Evolutionary conservation across 53 echinoderm and acorn worm genomes (phyloP).

Genomic region (Holothuria scabra): DNA sequence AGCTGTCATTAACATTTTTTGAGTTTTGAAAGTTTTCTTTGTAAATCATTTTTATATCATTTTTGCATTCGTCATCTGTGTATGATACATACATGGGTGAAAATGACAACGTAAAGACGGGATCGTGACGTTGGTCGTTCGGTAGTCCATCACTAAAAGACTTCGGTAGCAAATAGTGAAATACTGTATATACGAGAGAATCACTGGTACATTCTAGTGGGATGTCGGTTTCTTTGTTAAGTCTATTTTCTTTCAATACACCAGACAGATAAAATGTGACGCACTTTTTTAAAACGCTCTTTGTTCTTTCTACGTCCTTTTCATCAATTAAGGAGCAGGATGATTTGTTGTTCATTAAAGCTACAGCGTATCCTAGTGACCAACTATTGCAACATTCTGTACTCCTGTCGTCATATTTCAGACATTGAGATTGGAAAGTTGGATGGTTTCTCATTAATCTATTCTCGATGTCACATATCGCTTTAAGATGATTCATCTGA

Average conservation of each 20-base stretch:
- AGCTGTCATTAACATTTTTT: constrained; percentile 12
- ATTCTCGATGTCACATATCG: constrained; percentile 41
- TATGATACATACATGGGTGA: constrained; percentile 36
- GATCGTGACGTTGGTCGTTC: constrained; percentile 14
- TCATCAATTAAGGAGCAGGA: constrained; percentile 62
- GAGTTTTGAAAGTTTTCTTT: constrained; percentile 40
- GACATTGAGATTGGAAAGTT: constrained; percentile 12
- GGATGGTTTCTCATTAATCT: constrained; percentile 40
- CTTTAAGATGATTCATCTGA: constrained; percentile 27
- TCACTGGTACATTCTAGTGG: background rate
- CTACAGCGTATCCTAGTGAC: constrained; percentile 66
- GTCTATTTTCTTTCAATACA: background rate
- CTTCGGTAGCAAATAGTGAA: constrained; percentile 58
- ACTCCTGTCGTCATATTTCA: background rate
- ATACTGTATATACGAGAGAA: constrained; percentile 52
- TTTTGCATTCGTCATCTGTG: background rate
- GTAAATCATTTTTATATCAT: constrained; percentile 52
- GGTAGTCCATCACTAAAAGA: constrained; percentile 33
- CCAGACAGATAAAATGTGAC: constrained; percentile 40
- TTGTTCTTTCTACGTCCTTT: constrained; percentile 44
- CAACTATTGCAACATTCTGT: constrained; percentile 50
- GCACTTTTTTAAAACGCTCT: constrained; percentile 48
- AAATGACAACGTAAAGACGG: constrained; percentile 39
- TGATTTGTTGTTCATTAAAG: constrained; percentile 62
- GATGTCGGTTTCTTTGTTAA: background rate